phyloP scores from a whole-genome alignment of 2,888 invertebrate genomes.

The Actias luna region DNA sequence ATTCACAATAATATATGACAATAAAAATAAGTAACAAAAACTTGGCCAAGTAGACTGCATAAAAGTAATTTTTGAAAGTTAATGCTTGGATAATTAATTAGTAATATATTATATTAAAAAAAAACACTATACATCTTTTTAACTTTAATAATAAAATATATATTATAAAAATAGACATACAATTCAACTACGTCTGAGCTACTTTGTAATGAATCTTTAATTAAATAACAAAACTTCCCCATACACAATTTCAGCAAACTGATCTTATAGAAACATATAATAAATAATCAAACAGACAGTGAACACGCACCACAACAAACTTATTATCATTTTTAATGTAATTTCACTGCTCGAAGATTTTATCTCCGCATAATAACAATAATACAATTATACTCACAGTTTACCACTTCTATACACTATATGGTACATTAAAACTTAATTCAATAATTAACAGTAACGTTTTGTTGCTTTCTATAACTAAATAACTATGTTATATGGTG shows the following conservation, averaged over 20 bases:
- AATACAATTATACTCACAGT: background rate
- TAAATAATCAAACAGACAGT: constrained; percentile 25
- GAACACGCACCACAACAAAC: constrained; percentile 12
- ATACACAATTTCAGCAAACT: background rate
- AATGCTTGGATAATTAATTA: too few relatives aligned
- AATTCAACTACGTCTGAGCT: too few relatives aligned
- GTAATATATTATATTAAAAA: too few relatives aligned
- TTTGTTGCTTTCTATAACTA: constrained; percentile 1
- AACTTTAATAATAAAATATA: too few relatives aligned
- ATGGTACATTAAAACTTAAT: constrained; percentile 6
- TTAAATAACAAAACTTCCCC: background rate
- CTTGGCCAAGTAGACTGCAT: too few relatives aligned
- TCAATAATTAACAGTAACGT: background rate
- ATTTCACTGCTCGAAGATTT: constrained; percentile 13
- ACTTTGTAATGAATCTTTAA: background rate
- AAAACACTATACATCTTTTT: too few relatives aligned
- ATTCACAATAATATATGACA: too few relatives aligned
- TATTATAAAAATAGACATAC: too few relatives aligned
- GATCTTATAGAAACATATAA: background rate
- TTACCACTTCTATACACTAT: constrained; percentile 6
- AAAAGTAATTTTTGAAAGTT: too few relatives aligned
- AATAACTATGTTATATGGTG: background rate
- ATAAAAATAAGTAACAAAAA: too few relatives aligned
- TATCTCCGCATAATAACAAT: constrained; percentile 6
- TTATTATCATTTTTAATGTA: constrained; percentile 21